A percentile compares a stretch with the other conserved stretches of the same genome.
Evolutionary conservation across 2,888 invertebrate genomes (phyloP).

Genomic region (Rhopalosiphum nymphaeae): DNA sequence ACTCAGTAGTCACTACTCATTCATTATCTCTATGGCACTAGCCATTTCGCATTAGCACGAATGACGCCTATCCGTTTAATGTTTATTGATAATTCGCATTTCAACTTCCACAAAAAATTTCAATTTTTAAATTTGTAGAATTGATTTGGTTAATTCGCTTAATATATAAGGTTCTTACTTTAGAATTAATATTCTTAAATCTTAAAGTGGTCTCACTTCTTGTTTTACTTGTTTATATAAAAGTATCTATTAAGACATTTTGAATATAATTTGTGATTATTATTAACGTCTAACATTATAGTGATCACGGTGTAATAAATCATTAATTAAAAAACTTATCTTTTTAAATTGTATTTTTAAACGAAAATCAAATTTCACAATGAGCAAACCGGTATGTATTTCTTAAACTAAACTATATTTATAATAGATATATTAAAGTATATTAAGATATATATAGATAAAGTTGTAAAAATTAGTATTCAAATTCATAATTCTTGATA

Average conservation of each 20-base stretch:
- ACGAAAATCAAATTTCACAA: background rate
- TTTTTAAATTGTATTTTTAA: background rate
- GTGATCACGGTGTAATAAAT: background rate
- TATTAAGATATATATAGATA: background rate
- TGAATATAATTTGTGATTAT: background rate
- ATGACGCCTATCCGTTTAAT: too few species aligned
- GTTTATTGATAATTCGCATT: too few species aligned
- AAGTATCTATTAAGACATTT: background rate
- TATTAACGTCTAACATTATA: background rate
- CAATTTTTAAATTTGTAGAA: background rate
- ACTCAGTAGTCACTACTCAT: too few species aligned
- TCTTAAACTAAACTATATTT: background rate
- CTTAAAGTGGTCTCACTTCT: background rate
- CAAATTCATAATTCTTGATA: background rate
- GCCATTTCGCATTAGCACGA: too few species aligned
- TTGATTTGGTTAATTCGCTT: too few species aligned
- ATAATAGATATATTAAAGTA: background rate
- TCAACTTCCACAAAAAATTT: too few species aligned
- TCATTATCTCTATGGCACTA: too few species aligned
- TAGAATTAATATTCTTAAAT: too few species aligned
- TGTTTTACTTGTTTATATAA: background rate
- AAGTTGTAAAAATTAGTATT: background rate
- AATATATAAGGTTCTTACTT: too few species aligned
- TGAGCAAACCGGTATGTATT: slow-evolving; percentile 52
- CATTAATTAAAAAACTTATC: too few species aligned